phyloP scores from a whole-genome alignment of 2,113 vertebrate genomes.

The Pithys albifrons region DNA sequence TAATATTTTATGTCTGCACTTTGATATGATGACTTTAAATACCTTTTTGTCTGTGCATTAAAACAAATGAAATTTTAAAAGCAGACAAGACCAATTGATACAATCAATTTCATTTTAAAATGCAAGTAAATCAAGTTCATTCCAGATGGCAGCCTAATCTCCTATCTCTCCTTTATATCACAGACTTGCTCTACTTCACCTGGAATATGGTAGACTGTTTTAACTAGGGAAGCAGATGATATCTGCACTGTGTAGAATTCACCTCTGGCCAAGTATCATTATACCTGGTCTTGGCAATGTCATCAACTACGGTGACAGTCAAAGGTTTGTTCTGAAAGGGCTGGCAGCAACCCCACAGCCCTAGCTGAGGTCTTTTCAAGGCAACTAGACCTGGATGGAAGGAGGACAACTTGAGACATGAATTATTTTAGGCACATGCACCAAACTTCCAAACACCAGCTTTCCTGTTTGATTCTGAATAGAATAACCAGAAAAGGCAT shows the following conservation, averaged over 20 bases:
- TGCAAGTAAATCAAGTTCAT: background rate
- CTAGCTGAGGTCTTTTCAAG: background rate
- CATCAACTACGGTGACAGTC: background rate
- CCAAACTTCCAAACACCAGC: background rate
- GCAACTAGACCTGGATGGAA: background rate
- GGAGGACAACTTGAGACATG: background rate
- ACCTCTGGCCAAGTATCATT: background rate
- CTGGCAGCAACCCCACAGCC: background rate
- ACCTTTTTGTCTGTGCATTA: background rate
- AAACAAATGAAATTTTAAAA: background rate
- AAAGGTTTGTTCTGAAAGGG: background rate
- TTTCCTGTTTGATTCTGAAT: background rate
- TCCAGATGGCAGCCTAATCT: background rate
- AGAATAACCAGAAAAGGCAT: background rate
- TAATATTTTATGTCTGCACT: background rate
- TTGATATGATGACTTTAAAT: background rate
- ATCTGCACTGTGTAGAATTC: background rate
- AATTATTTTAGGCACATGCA: background rate
- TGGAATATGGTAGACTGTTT: background rate
- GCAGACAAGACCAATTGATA: background rate
- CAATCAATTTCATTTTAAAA: background rate
- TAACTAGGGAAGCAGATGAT: background rate
- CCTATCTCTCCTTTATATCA: background rate
- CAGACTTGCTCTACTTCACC: background rate
- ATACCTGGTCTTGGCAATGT: background rate